Base-by-base conservation (phyloP, 2,113 vertebrate species). In the Poecile atricapillus region DNA sequence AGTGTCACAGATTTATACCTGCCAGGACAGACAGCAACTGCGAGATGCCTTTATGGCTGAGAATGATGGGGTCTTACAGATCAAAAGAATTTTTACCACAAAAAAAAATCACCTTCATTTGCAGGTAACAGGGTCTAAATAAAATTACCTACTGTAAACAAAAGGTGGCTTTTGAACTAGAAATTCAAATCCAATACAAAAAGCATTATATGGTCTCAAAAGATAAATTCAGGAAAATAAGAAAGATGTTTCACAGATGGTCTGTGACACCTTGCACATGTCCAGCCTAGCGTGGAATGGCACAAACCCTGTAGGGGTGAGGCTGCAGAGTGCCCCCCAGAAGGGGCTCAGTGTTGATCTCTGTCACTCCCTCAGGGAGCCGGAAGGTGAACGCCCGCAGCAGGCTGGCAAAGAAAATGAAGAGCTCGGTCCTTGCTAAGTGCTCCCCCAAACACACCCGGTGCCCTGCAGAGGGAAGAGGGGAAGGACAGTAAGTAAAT, bases 321-420 rank as follows among this genome's bases (percentile, higher is more conserved):
- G 97, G 97, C 56, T 94, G 89, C 84, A 97, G 81, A 0, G 79
- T 95, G 7, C 89, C 86, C 75, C 94, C 95, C 0, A 69, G 0
- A 15, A 94, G 1, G 2, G 89, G 84, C 78, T 95, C 85, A 2
- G 89, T 90, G 87, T n/a, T 89, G 87, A 84, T 15, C 37, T 12
- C 2, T 0, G 21, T 92, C 76, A 84, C 91, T 1, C 94, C 95
- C 59, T 95, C 80, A 0, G 91, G 95, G 6, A 91, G 94, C 60
- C 0, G 44, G 74, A 96, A 93, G 31, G 86, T 85, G 86, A 97
- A 96, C 1, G 83, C 78, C 33, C 86, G 47, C 55, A 97, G 80
- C 80, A 97, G 78, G 67, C 2, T 96, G 90, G 96, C 39, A 77
- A 97, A 96, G 84, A 96, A 94, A 87, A 97, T 92, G 30, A 97